Conservation (phyloP, 1,140 invertebrate species). For the Drosophila auraria region DNA sequence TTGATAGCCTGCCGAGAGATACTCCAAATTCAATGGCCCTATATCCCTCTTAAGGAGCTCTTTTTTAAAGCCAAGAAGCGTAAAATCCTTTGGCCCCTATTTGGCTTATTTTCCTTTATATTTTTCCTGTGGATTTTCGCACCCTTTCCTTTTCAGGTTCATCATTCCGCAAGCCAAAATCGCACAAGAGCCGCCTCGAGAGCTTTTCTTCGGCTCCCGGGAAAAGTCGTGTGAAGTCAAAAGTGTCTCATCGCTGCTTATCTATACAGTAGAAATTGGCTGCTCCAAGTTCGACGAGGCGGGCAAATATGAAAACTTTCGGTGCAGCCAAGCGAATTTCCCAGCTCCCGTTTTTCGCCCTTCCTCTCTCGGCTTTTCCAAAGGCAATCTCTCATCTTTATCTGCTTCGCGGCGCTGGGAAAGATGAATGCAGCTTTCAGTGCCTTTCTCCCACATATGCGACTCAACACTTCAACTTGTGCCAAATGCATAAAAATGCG, state of each 20-base stretch:
- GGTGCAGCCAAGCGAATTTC: conserved; percentile 63
- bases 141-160: conserved; percentile 51
- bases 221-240: conserved; percentile 51
- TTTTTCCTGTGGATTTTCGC: conserved; percentile 33
- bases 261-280: conserved; percentile 66
- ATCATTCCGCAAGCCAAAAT: conserved; percentile 40
- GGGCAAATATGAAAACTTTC: conserved; percentile 72
- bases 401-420: conserved; percentile 30
- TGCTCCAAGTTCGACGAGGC: conserved; percentile 71
- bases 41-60: background rate
- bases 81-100: conserved; percentile 17
- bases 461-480: conserved; percentile 72
- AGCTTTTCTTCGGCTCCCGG: conserved; percentile 29
- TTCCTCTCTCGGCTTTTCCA: conserved; percentile 23
- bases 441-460: conserved; percentile 48
- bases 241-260: conserved; percentile 72
- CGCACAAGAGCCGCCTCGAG: conserved; percentile 29
- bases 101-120: conserved; percentile 39
- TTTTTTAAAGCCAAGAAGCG: conserved; percentile 8
- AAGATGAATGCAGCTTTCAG: conserved; percentile 50
- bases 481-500: conserved; percentile 80
- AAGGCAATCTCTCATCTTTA: conserved; percentile 63
- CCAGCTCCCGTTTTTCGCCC: conserved; percentile 6
- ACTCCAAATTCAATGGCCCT: conserved; percentile 22
- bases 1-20: background rate